phyloP scores from a whole-genome alignment of 1,140 invertebrate genomes.

The Magallana angulata region DNA sequence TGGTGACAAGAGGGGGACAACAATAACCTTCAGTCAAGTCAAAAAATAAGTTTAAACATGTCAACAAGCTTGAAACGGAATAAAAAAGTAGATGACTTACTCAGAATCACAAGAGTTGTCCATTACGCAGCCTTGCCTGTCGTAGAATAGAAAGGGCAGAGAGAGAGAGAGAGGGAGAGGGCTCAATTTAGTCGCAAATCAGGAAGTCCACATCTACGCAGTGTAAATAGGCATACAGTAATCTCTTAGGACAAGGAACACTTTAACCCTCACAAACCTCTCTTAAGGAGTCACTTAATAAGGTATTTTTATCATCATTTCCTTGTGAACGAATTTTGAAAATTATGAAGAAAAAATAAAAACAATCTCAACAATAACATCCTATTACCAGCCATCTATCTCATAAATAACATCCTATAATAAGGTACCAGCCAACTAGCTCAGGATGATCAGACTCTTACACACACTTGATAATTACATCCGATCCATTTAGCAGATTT shows the following conservation, averaged over 20 bases:
- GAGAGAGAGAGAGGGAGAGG: neutral
- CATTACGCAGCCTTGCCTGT: neutral
- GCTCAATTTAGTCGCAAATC: neutral
- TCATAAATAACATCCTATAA: no score
- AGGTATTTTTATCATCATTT: neutral
- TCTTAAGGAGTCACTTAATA: neutral
- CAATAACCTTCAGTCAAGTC: no score
- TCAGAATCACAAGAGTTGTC: neutral
- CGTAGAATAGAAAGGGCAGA: neutral
- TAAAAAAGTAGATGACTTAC: neutral
- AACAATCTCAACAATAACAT: no score
- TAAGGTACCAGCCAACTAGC: no score
- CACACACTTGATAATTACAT: no score
- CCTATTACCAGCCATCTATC: no score
- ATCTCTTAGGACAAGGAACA: neutral
- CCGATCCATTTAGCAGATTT: no score
- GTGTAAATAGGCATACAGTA: neutral
- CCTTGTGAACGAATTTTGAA: neutral
- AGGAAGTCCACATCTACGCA: neutral
- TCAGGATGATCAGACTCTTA: no score
- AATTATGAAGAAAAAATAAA: neutral
- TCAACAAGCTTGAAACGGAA: no score
- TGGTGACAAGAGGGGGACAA: no score
- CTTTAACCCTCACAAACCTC: neutral
- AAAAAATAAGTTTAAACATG: no score